phyloP scores from a whole-genome alignment of 2,888 invertebrate species.

The Autographa pulchrina region DNA sequence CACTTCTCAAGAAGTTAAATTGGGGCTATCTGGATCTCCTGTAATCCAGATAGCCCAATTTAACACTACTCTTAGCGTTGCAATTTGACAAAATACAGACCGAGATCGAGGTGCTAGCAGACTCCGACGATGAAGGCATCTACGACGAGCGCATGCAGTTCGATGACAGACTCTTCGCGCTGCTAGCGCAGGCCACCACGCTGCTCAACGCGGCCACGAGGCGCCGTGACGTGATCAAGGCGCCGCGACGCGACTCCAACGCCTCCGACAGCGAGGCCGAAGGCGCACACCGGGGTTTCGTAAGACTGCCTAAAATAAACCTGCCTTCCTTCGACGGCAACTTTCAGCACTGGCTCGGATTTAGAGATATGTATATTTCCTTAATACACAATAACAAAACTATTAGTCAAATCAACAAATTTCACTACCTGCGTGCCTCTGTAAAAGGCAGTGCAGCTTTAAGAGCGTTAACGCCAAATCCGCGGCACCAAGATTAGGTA shows the following conservation, averaged over 20 bases:
- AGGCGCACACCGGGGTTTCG: not conserved
- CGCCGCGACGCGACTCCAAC: not conserved
- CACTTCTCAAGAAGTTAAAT: no score
- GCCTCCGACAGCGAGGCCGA: not conserved
- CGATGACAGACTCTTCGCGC: not conserved
- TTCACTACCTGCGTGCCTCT: slow-evolving; percentile 17
- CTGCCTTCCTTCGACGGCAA: slow-evolving; percentile 5
- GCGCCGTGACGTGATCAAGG: slow-evolving; percentile 5
- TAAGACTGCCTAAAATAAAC: not conserved
- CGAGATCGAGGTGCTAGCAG: not conserved
- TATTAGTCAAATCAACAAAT: not conserved
- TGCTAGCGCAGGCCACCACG: not conserved
- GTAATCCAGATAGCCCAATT: no score
- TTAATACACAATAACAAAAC: not conserved
- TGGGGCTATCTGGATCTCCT: no score
- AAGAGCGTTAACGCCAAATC: no score
- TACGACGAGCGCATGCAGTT: slow-evolving; percentile 2
- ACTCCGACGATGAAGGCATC: not conserved
- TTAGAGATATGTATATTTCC: not conserved
- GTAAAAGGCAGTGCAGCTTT: slow-evolving; percentile 41
- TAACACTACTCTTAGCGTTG: not conserved
- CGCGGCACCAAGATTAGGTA: no score
- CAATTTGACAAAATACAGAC: slow-evolving; percentile 6
- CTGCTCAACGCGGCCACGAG: not conserved
- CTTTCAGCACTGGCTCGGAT: slow-evolving; percentile 11